Conservation (phyloP, 2,797 vertebrate species). For the Lepilemur septentrionalis region DNA sequence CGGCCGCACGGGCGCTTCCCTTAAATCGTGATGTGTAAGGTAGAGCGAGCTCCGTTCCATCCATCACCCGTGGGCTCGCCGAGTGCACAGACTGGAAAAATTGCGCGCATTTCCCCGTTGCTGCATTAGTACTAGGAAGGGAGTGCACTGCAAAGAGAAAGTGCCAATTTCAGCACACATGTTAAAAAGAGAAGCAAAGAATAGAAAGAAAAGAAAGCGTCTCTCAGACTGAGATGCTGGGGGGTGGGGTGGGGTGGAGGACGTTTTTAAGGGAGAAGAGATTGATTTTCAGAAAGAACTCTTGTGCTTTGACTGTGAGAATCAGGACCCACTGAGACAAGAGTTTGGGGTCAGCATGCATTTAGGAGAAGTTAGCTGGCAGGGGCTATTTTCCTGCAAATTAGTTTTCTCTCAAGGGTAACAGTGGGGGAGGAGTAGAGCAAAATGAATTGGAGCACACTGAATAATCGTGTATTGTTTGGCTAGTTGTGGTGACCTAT, state of each 20-base stretch:
- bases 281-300: conserved; percentile 55
- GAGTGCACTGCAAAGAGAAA: conserved; percentile 73
- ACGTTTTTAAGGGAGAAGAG: conserved; percentile 44
- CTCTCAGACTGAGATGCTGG: background rate
- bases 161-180: conserved; percentile 74
- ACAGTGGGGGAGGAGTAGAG: background rate
- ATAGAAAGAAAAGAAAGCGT: conserved; percentile 53
- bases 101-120: conserved; percentile 54
- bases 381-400: conserved; percentile 74
- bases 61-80: conserved; percentile 53
- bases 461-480: conserved; percentile 61
- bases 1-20: conserved; percentile 54
- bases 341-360: conserved; percentile 49
- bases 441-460: background rate
- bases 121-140: conserved; percentile 63
- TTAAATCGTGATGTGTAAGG: conserved; percentile 63
- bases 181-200: conserved; percentile 58
- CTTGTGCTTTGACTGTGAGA: background rate
- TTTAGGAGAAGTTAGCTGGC: conserved; percentile 62
- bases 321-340: conserved; percentile 30
- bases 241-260: background rate
- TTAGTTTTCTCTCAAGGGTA: conserved; percentile 73
- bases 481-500: conserved; percentile 30
- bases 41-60: conserved; percentile 64
- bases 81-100: conserved; percentile 54